Base-by-base conservation (phyloP, 2,113 vertebrate species). In the Rhodinocichla rosea region DNA sequence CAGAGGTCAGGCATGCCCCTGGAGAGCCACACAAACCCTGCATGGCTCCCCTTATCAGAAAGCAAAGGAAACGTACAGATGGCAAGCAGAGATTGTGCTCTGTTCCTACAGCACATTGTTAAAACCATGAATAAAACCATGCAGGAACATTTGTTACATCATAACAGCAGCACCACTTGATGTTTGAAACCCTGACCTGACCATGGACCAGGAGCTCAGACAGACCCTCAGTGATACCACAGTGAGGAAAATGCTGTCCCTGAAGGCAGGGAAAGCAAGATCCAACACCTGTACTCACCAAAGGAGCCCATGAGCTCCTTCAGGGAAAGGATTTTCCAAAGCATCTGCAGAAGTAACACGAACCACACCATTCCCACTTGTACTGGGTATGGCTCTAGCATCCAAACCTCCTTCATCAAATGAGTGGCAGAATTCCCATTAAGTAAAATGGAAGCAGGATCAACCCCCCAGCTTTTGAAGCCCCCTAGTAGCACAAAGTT, bases 11-110 rank as follows among this genome's bases (percentile, higher is more conserved):
- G 62, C 15, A 1, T 62, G 80, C 53, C 93, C 94, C 95, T 52
- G 63, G 85, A 94, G 87, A 96, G 82, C 56, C 6, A 1, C 37
- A 15, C 67, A 93, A 92, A 70, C 57, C 39, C 79, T 71, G 56
- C 56, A 15, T 6, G 13, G 77, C 62, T 94, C 60, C 49, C 26
- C 93, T 97, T 94, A 95, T 96, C 96, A 96, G 77, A 75, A 89
- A 65, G 26, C 56, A 78, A 68, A 96, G 93, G 91, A 86, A 96
- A 94, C 1, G 5, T 28, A 35, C 81, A 93, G 91, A 95, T 96
- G 80, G 88, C 56, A 92, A 77, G 45, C 78, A 2, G 10, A 95
- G 89, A 95, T 96, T 94, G 77, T 11, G 12, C 75, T 85, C 42
- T 71, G 74, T 92, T 94, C 89, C 89, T 82, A n/a, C 71, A 81